A percentile compares a stretch with the other conserved stretches of the same genome.
Conservation (phyloP, 2,113 vertebrate genomes). For the Macaca fascicularis region T2T-MFA8v1.1 NC_088378.1:155464001-155464500, state of each 20-base stretch:
- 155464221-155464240: background rate
- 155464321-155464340: background rate
- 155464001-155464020: no score
- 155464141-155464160: no score
- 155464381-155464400: background rate
- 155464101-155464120: no score
- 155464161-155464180: background rate
- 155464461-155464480: slow-evolving; percentile 77
- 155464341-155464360: background rate
- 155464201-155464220: background rate
- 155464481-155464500: slow-evolving; percentile 57
- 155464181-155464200: background rate
- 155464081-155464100: no score
- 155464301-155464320: slow-evolving; percentile 53
- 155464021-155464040: no score
- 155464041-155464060: no score
- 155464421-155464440: slow-evolving; percentile 48
- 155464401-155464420: slow-evolving; percentile 61
- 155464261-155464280: background rate
- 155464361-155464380: slow-evolving; percentile 36
- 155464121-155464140: no score
- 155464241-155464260: background rate
- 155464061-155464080: no score
- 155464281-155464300: background rate
- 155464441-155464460: slow-evolving; percentile 62